Percentiles rank a stretch among this genome's conserved stretches.
Evolutionary conservation across 2,888 invertebrate species (phyloP).

Genomic region (Cylindroiulus punctatus): DNA sequence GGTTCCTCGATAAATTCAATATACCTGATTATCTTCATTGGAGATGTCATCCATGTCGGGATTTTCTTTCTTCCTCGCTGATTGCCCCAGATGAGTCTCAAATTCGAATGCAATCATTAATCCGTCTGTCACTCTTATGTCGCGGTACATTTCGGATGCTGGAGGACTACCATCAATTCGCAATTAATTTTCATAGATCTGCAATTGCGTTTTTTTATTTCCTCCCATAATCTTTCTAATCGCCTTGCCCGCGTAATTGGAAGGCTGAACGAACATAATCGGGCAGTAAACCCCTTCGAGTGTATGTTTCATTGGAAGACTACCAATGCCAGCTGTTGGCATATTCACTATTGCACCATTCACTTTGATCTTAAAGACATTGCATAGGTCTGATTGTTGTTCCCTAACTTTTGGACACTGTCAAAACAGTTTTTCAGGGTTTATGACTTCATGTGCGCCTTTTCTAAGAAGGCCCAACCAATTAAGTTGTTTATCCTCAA

Average conservation of each 20-base stretch:
- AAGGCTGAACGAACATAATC: background rate
- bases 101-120: background rate
- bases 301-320: background rate
- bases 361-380: too few species aligned
- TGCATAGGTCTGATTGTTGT: too few species aligned
- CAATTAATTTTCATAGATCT: conserved; percentile 9
- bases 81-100: conserved; percentile 9
- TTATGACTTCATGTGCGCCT: too few species aligned
- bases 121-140: background rate
- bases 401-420: too few species aligned
- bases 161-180: background rate
- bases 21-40: background rate
- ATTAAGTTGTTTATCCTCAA: too few species aligned
- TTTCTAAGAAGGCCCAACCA: too few species aligned
- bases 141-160: background rate
- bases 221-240: background rate
- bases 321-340: background rate
- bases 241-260: background rate
- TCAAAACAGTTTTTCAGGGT: too few species aligned
- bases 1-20: background rate
- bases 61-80: background rate
- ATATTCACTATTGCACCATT: too few species aligned
- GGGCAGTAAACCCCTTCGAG: background rate
- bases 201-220: background rate
- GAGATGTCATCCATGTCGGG: background rate